Base-by-base conservation (phyloP, 2,888 invertebrate species). In the Thymelicus sylvestris region DNA sequence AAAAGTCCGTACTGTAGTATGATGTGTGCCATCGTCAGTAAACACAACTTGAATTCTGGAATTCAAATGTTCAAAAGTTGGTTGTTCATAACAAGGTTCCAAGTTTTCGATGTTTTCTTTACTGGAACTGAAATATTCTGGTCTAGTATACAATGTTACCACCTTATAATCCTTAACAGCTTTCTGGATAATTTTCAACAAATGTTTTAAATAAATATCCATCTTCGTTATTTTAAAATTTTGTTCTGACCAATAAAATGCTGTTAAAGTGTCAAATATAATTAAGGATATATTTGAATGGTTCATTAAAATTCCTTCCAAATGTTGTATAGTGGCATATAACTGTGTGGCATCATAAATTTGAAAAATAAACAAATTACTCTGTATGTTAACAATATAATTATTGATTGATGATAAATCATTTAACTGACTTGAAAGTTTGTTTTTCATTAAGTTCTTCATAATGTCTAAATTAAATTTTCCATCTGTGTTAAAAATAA, bases 231-330 rank as follows among this genome's bases (percentile, higher is more conserved):
- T 86, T 86, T 90, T 93, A 72, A 80, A 86, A 74, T 79, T 83
- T 83, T 90, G 92, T 81, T 94, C 94, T 61, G 91, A 90, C 94
- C 94, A 95, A 80, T 94, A 95, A 81, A 92, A 94, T 75, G 94
- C 91, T 75, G 91, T 88, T 50, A 94, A 74, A 57, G 90, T 91
- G 75, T 94, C 88, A 78, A 94, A 81, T 68, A 94, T 77, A 55
- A 94, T 67, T 12, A 94, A 73, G 71, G 91, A 86, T 75, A 93
- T 86, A 76, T 90, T 87, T 44, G 83, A 76, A 78, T 93, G 75
- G 75, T 86, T 80, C 24, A 84, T 74, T 71, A 94, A 79, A 59
- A 93, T 77, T 71, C 81, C 89, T 80, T 93, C 94, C 62, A 94
- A 80, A 72, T 89, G 90, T 72, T 90, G 84, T 74, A 94, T 86